phyloP scores from a whole-genome alignment of 2,888 invertebrate species.

The Drosophila seclusa region DNA sequence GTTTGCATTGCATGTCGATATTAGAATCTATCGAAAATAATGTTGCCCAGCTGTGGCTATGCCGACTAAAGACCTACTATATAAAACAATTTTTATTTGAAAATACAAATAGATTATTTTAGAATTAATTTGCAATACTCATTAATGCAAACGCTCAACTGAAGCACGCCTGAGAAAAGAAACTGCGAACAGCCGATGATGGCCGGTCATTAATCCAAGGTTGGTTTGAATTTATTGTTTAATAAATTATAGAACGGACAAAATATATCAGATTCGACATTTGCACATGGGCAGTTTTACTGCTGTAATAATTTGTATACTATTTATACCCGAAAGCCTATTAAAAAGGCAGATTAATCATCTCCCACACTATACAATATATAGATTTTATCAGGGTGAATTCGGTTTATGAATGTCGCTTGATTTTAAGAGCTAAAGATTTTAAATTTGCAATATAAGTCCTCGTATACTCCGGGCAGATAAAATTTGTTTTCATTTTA shows the following conservation, averaged over 20 bases:
- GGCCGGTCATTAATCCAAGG: background rate
- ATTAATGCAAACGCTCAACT: background rate
- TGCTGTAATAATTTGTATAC: background rate
- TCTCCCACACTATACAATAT: background rate
- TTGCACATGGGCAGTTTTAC: background rate
- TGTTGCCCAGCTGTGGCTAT: background rate
- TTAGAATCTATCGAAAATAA: background rate
- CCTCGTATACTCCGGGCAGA: background rate
- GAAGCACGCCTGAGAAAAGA: background rate
- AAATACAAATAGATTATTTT: background rate
- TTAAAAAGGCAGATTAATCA: background rate
- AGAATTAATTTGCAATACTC: background rate
- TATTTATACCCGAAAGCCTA: background rate
- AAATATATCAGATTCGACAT: background rate
- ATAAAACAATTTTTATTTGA: background rate
- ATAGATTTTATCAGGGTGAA: too few relatives aligned
- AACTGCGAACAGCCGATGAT: too few relatives aligned
- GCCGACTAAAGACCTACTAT: background rate
- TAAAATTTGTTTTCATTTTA: background rate
- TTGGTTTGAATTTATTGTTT: background rate
- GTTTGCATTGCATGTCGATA: constrained; percentile 5
- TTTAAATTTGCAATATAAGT: too few relatives aligned
- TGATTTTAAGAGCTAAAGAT: too few relatives aligned
- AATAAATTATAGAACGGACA: background rate
- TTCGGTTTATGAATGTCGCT: too few relatives aligned